Conservation (phyloP, 2,797 vertebrate genomes). For the Phrynocephalus vlangalii region DNA sequence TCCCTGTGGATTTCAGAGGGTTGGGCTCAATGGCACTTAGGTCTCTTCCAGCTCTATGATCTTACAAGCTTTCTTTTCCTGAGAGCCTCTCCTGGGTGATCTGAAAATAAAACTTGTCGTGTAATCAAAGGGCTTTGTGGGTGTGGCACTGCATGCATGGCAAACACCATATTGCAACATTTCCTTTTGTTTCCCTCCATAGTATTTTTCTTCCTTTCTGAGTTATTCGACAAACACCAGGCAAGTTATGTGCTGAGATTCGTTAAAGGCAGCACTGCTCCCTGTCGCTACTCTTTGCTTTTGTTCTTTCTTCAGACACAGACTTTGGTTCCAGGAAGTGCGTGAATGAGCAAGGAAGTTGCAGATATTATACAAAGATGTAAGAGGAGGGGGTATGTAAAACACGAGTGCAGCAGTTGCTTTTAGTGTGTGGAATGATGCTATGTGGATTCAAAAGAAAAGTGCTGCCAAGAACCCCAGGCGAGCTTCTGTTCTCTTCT, state of each 20-base stretch:
- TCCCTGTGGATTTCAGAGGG: no score
- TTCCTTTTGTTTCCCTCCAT: slow-evolving; percentile 38
- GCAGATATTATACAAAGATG: not conserved
- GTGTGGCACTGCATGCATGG: slow-evolving; percentile 22
- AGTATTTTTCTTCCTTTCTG: slow-evolving; percentile 47
- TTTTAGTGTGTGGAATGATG: not conserved
- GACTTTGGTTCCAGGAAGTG: not conserved
- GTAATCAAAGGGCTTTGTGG: slow-evolving; percentile 22
- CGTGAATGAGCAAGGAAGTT: not conserved
- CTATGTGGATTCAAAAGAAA: not conserved
- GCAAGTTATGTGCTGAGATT: slow-evolving; percentile 52
- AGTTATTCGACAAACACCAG: slow-evolving; percentile 51
- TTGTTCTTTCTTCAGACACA: not conserved
- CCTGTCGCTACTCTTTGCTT: not conserved
- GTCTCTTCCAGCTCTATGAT: not conserved
- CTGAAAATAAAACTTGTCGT: not conserved
- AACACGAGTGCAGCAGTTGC: not conserved
- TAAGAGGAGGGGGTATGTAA: not conserved
- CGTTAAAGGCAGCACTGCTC: slow-evolving; percentile 50
- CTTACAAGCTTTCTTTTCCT: not conserved
- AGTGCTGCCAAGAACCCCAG: not conserved
- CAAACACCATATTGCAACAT: slow-evolving; percentile 30
- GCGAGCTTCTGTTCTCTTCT: not conserved
- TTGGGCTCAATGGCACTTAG: no score
- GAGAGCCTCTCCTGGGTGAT: rapidly evolving